These are phyloP conservation scores for Diadema setosum DNA, from an alignment of 35 echinoderm and acorn worm species.

Conservation along the genomic window DNA sequence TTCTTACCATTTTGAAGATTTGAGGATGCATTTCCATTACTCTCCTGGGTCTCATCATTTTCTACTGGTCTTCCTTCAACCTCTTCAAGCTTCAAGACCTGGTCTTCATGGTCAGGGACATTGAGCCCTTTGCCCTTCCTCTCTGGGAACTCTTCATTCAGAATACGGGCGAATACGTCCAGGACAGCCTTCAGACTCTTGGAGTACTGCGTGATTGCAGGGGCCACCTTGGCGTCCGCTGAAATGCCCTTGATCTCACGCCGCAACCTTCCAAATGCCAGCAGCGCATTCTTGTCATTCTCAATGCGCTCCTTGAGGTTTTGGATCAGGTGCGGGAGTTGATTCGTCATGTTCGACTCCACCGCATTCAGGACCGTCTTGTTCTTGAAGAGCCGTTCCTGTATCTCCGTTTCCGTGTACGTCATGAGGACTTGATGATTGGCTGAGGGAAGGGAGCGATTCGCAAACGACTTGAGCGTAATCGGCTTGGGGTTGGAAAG, in stretches of 20 bases:
- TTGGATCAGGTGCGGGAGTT: conserved; percentile 63
- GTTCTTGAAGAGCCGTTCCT: conserved; percentile 88
- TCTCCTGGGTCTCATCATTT: background rate
- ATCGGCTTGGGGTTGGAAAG: conserved; percentile 68
- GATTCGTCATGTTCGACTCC: conserved; percentile 63
- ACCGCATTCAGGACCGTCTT: conserved; percentile 88
- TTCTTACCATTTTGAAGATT: background rate
- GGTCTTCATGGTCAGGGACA: background rate
- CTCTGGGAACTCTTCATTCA: conserved; percentile 67
- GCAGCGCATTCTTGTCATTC: conserved; percentile 90
- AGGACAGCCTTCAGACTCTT: conserved; percentile 75
- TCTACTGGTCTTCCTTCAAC: background rate
- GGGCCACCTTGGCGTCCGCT: conserved; percentile 77
- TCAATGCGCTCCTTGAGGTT: conserved; percentile 84
- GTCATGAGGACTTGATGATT: conserved; percentile 91
- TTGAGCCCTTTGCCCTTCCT: background rate
- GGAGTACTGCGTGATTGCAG: conserved; percentile 81
- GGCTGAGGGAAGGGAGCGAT: conserved; percentile 18
- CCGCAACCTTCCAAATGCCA: conserved; percentile 76
- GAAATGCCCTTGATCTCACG: conserved; percentile 85
- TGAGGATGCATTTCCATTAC: background rate
- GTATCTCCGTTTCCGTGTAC: conserved; percentile 69
- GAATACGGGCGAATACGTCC: conserved; percentile 52
- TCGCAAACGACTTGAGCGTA: conserved; percentile 40
- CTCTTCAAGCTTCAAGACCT: background rate